Conservation (phyloP, 2,797 vertebrate species). For the Trematomus bernacchii region DNA sequence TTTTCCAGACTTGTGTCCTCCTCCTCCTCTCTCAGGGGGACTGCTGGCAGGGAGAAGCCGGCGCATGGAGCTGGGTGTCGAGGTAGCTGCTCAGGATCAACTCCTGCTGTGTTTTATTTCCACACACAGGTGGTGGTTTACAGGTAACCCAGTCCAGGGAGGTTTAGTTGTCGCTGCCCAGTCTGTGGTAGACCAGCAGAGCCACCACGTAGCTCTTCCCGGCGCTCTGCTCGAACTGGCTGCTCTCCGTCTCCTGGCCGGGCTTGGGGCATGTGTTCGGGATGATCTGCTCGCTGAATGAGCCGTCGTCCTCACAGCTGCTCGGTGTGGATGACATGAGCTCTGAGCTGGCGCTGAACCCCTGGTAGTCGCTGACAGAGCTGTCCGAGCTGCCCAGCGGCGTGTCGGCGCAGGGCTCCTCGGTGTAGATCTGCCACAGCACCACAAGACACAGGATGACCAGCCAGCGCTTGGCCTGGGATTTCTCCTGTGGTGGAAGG, state of each 20-base stretch:
- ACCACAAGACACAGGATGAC: slow-evolving; percentile 83
- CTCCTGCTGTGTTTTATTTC: slow-evolving; percentile 11
- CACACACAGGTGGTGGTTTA: neutral
- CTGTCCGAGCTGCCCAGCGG: slow-evolving; percentile 33
- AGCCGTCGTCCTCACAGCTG: neutral
- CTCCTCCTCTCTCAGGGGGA: slow-evolving; percentile 8
- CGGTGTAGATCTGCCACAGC: slow-evolving; percentile 87
- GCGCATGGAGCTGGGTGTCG: slow-evolving; percentile 20
- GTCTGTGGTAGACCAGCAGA: slow-evolving; percentile 83
- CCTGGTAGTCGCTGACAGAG: slow-evolving; percentile 58
- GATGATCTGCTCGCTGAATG: slow-evolving; percentile 29
- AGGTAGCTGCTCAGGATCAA: neutral
- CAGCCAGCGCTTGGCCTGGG: slow-evolving; percentile 83
- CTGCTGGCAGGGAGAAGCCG: slow-evolving; percentile 9
- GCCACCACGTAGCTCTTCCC: slow-evolving; percentile 83
- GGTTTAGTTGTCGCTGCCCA: slow-evolving; percentile 78
- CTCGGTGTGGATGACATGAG: neutral
- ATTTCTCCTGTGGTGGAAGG: slow-evolving; percentile 84
- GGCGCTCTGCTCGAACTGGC: slow-evolving; percentile 70
- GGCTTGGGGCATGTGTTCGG: slow-evolving; percentile 48
- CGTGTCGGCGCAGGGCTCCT: slow-evolving; percentile 72
- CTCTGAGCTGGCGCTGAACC: slow-evolving; percentile 24
- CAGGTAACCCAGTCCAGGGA: neutral
- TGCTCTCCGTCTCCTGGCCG: slow-evolving; percentile 32
- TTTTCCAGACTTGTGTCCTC: neutral